A percentile compares a stretch with the other conserved stretches of the same genome.
Conservation (phyloP, 2,888 invertebrate species). For the Oithona nana region DNA sequence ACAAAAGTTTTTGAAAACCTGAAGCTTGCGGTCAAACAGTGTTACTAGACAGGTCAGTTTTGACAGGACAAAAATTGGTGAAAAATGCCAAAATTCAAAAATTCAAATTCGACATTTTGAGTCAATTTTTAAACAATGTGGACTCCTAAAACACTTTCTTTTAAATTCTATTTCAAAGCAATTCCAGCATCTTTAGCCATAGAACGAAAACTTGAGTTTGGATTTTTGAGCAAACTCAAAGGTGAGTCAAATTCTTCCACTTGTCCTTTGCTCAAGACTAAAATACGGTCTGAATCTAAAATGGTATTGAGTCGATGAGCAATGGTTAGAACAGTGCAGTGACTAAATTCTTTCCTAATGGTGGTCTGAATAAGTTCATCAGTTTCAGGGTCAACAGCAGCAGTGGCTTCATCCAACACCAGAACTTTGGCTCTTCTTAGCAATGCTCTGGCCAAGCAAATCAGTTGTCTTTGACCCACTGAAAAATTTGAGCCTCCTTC, state of each 20-base stretch:
- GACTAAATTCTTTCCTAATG: constrained; percentile 62
- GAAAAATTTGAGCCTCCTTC: constrained; percentile 72
- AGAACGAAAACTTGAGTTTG: constrained; percentile 48
- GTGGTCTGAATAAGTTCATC: constrained; percentile 44
- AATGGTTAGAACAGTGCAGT: constrained; percentile 75
- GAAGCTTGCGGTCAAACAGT: no score
- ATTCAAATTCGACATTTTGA: no score
- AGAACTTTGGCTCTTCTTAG: constrained; percentile 28
- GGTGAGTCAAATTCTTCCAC: constrained; percentile 64
- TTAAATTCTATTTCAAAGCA: constrained; percentile 2
- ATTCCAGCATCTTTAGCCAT: constrained; percentile 73
- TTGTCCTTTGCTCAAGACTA: constrained; percentile 32
- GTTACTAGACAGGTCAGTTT: no score
- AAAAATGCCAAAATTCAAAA: no score
- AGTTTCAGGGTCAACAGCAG: constrained; percentile 35
- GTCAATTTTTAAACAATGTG: no score
- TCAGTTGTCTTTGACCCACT: constrained; percentile 26
- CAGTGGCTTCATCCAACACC: constrained; percentile 36
- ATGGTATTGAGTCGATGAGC: constrained; percentile 84
- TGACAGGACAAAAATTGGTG: no score
- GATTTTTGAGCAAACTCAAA: constrained; percentile 43
- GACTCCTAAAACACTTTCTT: no score
- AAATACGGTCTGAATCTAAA: constrained; percentile 49
- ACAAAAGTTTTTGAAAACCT: no score
- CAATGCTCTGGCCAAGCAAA: constrained; percentile 26